phyloP scores from a whole-genome alignment of 2,888 invertebrate genomes.

The Drosophila gaucha region DNA sequence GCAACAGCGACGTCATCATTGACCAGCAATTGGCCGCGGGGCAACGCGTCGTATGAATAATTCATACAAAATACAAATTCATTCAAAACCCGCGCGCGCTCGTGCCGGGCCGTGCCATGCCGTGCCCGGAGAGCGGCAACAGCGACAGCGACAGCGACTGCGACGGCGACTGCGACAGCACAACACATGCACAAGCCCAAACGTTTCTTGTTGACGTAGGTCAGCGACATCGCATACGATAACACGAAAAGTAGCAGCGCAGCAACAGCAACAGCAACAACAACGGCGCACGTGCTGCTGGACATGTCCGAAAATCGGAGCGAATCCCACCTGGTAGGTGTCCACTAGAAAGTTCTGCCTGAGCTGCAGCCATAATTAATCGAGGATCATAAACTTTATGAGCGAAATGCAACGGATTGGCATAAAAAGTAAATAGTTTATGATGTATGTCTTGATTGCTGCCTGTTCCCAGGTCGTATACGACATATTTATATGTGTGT shows the following conservation, averaged over 20 bases:
- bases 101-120: conserved; percentile 5
- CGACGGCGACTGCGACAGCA: conserved; percentile 1
- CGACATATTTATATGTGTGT: no score
- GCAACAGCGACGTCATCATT: conserved; percentile 47
- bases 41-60: conserved; percentile 71
- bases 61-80: conserved; percentile 57
- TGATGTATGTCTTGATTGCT: no score
- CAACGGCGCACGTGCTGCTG: conserved; percentile 38
- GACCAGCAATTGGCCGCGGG: conserved; percentile 35
- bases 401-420: neutral
- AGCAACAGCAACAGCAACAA: conserved; percentile 1
- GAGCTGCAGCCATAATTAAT: neutral
- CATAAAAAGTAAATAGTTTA: no score
- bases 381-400: neutral
- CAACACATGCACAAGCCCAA: conserved; percentile 14
- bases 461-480: no score
- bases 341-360: conserved; percentile 11
- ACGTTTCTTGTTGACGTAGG: conserved; percentile 61
- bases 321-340: conserved; percentile 3
- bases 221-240: conserved; percentile 62
- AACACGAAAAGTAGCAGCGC: conserved; percentile 29
- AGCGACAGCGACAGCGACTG: neutral
- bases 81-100: conserved; percentile 44
- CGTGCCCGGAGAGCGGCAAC: conserved; percentile 4
- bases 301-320: conserved; percentile 5